Evolutionary conservation across 2,888 invertebrate genomes (phyloP).

Genomic region (Empis livida): DNA sequence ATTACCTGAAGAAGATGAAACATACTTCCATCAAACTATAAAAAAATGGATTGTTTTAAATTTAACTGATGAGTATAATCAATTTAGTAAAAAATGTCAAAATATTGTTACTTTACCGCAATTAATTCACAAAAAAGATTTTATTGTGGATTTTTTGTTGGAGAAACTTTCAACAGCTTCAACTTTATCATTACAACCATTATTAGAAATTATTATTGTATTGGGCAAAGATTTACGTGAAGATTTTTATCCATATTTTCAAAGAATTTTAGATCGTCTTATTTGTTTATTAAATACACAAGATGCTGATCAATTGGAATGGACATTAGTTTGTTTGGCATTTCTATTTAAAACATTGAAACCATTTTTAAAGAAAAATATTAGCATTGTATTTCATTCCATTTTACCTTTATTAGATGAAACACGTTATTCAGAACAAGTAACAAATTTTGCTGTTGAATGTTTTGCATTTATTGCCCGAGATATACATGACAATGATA

Average conservation of each 20-base stretch:
- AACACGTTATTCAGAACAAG: conserved; percentile 59
- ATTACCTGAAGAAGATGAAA: conserved; percentile 50
- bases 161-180: conserved; percentile 61
- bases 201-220: conserved; percentile 73
- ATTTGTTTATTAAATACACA: conserved; percentile 58
- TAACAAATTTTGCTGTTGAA: conserved; percentile 89
- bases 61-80: conserved; percentile 66
- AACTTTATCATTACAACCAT: conserved; percentile 60
- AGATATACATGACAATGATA: conserved; percentile 67
- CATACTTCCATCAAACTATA: conserved; percentile 68
- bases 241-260: conserved; percentile 81
- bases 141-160: conserved; percentile 56
- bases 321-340: conserved; percentile 73
- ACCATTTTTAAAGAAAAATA: conserved; percentile 67
- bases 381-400: conserved; percentile 55
- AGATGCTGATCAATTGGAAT: conserved; percentile 74
- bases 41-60: conserved; percentile 86
- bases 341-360: conserved; percentile 84
- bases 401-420: conserved; percentile 66
- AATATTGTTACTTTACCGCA: conserved; percentile 73
- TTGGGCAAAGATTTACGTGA: conserved; percentile 56
- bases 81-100: conserved; percentile 62
- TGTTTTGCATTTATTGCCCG: conserved; percentile 91
- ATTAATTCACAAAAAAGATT: conserved; percentile 64
- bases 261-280: conserved; percentile 57